Evolutionary conservation across 2,888 invertebrate species (phyloP).

Genomic region (Cordilura impudica): DNA sequence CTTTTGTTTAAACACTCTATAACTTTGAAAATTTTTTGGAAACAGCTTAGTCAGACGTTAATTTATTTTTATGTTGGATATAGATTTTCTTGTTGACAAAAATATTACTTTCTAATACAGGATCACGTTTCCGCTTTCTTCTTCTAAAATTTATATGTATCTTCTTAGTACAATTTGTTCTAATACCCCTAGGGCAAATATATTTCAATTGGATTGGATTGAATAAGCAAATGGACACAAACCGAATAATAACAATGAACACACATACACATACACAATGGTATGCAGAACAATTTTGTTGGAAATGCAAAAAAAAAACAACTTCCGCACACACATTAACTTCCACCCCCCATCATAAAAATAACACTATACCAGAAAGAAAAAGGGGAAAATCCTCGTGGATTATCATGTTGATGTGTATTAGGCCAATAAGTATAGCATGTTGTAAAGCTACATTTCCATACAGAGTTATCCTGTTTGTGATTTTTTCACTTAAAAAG

Average conservation of each 20-base stretch:
- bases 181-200: conserved; percentile 49
- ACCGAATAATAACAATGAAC: conserved; percentile 36
- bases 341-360: conserved; percentile 31
- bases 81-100: too few species aligned
- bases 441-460: conserved; percentile 44
- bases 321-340: conserved; percentile 16
- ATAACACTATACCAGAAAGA: conserved; percentile 12
- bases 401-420: conserved; percentile 21
- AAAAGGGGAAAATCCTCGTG: neutral
- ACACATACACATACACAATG: neutral
- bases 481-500: neutral
- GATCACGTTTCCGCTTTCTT: neutral
- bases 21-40: too few species aligned
- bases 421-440: conserved; percentile 41
- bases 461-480: conserved; percentile 6
- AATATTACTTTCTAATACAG: neutral
- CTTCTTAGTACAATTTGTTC: conserved; percentile 28
- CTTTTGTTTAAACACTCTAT: too few species aligned
- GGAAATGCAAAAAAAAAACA: neutral
- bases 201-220: conserved; percentile 49
- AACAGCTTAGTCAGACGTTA: too few species aligned
- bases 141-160: neutral
- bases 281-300: conserved; percentile 6
- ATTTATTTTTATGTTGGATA: too few species aligned
- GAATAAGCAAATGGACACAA: conserved; percentile 44